A percentile compares a stretch with the other conserved stretches of the same genome.
These are phyloP conservation scores for Stenoptilia bipunctidactyla DNA, from an alignment of 2,888 invertebrate genomes.

Conservation along the genomic window DNA sequence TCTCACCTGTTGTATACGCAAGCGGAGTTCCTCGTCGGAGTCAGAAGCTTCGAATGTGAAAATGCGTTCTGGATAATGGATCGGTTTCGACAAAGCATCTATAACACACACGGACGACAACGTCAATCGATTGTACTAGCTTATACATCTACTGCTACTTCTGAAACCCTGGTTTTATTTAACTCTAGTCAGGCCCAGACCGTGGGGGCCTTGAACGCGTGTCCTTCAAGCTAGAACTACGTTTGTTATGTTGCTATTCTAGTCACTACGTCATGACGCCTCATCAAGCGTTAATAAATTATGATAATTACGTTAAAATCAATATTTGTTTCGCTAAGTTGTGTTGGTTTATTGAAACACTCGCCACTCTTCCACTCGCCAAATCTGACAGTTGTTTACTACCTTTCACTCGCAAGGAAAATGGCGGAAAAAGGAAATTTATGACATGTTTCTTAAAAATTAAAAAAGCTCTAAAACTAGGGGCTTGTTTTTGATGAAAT, in stretches of 20 bases:
- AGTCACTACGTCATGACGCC: constrained; percentile 1
- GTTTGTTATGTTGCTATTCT: neutral
- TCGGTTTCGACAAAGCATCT: constrained; percentile 71
- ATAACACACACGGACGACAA: constrained; percentile 65
- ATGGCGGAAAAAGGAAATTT: too few relatives aligned
- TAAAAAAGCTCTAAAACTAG: too few relatives aligned
- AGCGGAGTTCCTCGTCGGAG: constrained; percentile 63
- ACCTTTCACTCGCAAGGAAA: too few relatives aligned
- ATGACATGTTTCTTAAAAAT: too few relatives aligned
- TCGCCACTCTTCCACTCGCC: too few relatives aligned
- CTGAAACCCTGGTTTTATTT: neutral
- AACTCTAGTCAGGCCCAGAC: neutral
- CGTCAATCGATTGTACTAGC: constrained; percentile 26
- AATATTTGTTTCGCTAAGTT: too few relatives aligned
- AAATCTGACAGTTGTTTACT: too few relatives aligned
- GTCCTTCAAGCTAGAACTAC: constrained; percentile 3
- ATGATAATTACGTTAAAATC: neutral
- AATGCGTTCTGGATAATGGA: constrained; percentile 64
- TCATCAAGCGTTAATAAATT: constrained; percentile 4
- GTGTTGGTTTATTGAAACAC: too few relatives aligned
- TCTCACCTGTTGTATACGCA: constrained; percentile 64
- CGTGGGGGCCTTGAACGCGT: neutral
- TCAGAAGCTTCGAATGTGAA: constrained; percentile 64
- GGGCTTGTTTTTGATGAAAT: too few relatives aligned
- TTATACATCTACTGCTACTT: neutral